These are phyloP conservation scores for Dasysyrphus tricinctus DNA, from an alignment of 2,888 invertebrate species.

Conservation along the genomic window DNA sequence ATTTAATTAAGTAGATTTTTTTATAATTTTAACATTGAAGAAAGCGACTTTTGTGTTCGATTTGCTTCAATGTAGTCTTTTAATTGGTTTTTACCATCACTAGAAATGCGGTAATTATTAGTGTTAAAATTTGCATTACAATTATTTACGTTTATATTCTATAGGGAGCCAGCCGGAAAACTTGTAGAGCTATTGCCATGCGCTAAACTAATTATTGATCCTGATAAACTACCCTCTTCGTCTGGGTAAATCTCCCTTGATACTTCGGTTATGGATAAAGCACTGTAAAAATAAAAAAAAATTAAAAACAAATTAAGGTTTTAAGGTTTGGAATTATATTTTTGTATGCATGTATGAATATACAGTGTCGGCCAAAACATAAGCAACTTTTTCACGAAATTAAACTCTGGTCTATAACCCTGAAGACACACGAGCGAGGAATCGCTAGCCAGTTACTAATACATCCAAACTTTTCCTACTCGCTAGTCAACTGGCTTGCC, in stretches of 20 bases:
- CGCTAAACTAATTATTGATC: slow-evolving; percentile 97
- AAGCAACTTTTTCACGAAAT: no score
- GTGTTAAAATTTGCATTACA: slow-evolving; percentile 81
- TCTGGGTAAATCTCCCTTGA: slow-evolving; percentile 95
- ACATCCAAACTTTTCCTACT: no score
- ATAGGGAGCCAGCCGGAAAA: slow-evolving; percentile 92
- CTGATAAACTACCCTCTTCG: slow-evolving; percentile 95
- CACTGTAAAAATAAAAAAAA: slow-evolving; percentile 85
- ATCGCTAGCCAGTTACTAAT: no score
- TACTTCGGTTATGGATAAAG: slow-evolving; percentile 95
- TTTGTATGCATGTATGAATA: no score
- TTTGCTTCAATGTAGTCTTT: slow-evolving; percentile 77
- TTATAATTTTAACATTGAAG: slow-evolving; percentile 78
- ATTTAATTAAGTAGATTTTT: slow-evolving; percentile 75
- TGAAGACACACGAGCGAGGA: no score
- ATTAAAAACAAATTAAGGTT: no score
- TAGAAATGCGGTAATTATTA: slow-evolving; percentile 78
- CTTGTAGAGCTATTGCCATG: slow-evolving; percentile 97
- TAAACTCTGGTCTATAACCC: no score
- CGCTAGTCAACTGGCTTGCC: no score
- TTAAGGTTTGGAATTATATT: neutral
- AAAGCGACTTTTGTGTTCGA: slow-evolving; percentile 76
- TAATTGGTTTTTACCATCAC: slow-evolving; percentile 78
- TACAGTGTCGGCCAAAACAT: no score
- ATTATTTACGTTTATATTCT: slow-evolving; percentile 82